Evolutionary conservation across 2,888 invertebrate species (phyloP).

Genomic region (Morpho achilles): DNA sequence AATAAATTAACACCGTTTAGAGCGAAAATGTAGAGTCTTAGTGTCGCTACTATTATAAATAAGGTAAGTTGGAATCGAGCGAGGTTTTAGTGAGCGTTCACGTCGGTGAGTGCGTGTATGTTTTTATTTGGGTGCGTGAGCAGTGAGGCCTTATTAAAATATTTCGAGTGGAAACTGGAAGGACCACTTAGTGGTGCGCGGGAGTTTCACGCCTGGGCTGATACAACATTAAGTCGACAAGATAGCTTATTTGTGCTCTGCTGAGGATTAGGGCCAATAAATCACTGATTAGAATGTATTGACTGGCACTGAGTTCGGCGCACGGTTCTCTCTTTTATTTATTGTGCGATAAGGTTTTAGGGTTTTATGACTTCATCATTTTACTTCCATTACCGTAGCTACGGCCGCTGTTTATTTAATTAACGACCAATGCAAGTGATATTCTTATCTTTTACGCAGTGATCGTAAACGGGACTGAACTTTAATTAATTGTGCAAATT

Average conservation of each 20-base stretch:
- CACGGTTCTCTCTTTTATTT: constrained; percentile 62
- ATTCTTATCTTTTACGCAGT: constrained; percentile 38
- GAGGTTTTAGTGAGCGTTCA: constrained; percentile 57
- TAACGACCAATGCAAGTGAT: constrained; percentile 51
- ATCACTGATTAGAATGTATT: constrained; percentile 80
- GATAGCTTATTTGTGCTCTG: constrained; percentile 79
- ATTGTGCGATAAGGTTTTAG: constrained; percentile 59
- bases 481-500: constrained; percentile 47
- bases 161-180: constrained; percentile 80
- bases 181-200: constrained; percentile 79
- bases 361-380: constrained; percentile 61
- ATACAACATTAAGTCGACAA: constrained; percentile 79
- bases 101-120: constrained; percentile 61
- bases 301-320: constrained; percentile 72
- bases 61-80: constrained; percentile 56
- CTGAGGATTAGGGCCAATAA: constrained; percentile 77
- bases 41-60: constrained; percentile 78
- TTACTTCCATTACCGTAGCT: constrained; percentile 36
- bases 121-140: constrained; percentile 78
- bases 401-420: constrained; percentile 55
- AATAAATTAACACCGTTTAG: constrained; percentile 80
- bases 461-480: constrained; percentile 34
- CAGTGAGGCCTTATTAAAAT: constrained; percentile 78
- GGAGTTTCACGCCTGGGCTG: constrained; percentile 78
- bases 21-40: constrained; percentile 78